Evolutionary conservation across 2,888 invertebrate genomes (phyloP), one percentile per base, ranked within the genome.

Genomic region (Diabrotica balteata): DNA sequence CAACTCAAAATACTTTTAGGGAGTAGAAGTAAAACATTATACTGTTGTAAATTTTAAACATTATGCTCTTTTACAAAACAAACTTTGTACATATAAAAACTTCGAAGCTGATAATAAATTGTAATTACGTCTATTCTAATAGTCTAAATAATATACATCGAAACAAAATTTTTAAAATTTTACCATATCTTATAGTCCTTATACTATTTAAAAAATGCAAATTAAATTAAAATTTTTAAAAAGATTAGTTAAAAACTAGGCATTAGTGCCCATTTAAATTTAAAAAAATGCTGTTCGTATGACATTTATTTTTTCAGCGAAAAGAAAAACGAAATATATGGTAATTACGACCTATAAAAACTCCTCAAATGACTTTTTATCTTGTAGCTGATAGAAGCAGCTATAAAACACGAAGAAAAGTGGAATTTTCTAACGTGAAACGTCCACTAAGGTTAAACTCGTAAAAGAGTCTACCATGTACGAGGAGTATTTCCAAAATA

Each of bases 371-470:
- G n/a, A 52, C 52, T 50, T 61, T 52, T 61, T 61, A 61, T 61
- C 61, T 61, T 61, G 61, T 61, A 52, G 43, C 50, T 43, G 45
- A 61, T 61, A 61, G 59, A 49, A 59, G 7, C 51, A 50, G 11
- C 59, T 50, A 59, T 59, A 64, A 64, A 64, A 51, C 58, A 58
- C 11, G 45, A 11, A 52, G 52, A n/a, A 64, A 52, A 59, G 43
- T 45, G 52, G 11, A 32, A 58, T 58, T 58, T 59, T 62, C 45
- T 52, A 58, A 50, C 47, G 8, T 64, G 11, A 11, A 43, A 11
- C 22, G 57, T 22, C 52, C 58, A 47, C 51, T 58, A 58, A 63
- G 17, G 7, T 8, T 42, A 11, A 45, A 44, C 17, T 55, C n/a
- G 55, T 57, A 55, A 43, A 45, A 7, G 57, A 8, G 17, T 22